Percentiles rank a stretch among this genome's conserved stretches.
Evolutionary conservation across 2,113 vertebrate species (phyloP).

Genomic region (Pyrgilauda ruficollis): DNA sequence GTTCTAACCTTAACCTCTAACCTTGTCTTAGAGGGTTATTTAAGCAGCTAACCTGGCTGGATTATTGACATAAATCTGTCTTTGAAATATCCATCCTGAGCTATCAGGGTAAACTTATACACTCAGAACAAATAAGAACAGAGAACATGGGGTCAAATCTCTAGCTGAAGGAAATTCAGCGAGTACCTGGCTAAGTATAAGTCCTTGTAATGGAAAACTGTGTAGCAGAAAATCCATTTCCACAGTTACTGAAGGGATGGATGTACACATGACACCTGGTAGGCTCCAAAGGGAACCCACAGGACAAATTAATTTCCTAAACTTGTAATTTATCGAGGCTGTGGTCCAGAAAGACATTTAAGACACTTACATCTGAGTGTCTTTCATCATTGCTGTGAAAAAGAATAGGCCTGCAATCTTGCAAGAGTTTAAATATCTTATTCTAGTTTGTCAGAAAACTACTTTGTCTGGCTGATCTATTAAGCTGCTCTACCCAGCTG

Average conservation of each 20-base stretch:
- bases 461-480: background rate
- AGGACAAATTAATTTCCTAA: background rate
- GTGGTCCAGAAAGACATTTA: background rate
- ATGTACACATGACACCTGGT: background rate
- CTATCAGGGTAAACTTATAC: background rate
- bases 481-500: background rate
- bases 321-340: background rate
- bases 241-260: background rate
- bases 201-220: background rate
- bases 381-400: background rate
- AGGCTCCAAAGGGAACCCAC: background rate
- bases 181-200: background rate
- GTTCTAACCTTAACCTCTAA: background rate
- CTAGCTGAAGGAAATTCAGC: background rate
- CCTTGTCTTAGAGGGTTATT: background rate
- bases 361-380: background rate
- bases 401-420: background rate
- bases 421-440: background rate
- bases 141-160: background rate
- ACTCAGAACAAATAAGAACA: background rate
- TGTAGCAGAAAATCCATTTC: background rate
- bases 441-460: background rate
- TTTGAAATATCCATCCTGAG: background rate
- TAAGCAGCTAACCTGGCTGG: background rate
- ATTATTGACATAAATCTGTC: background rate